Evolutionary conservation across 2,888 invertebrate genomes (phyloP).

Genomic region (Mesorhabditis spiculigera): DNA sequence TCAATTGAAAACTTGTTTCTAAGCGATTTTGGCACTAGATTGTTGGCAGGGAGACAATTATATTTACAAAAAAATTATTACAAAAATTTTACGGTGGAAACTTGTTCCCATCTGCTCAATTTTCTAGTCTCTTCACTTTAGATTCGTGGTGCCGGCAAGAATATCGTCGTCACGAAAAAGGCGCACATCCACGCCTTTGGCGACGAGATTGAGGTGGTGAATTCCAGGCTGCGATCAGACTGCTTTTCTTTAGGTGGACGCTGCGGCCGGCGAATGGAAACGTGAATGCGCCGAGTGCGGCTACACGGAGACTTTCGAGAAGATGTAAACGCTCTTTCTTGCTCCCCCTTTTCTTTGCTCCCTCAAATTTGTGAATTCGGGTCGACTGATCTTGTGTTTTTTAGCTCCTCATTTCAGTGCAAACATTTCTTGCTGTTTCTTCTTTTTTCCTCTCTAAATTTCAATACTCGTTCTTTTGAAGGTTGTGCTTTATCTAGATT

Average conservation of each 20-base stretch:
- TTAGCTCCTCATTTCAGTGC: too few relatives aligned
- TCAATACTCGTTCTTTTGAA: too few relatives aligned
- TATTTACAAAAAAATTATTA: too few relatives aligned
- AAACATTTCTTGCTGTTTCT: too few relatives aligned
- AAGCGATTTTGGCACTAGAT: too few relatives aligned
- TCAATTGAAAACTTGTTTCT: neutral
- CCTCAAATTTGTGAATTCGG: too few relatives aligned
- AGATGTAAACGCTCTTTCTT: constrained; percentile 70
- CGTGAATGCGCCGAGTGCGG: constrained; percentile 77
- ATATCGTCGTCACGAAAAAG: constrained; percentile 16
- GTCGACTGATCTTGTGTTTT: too few relatives aligned
- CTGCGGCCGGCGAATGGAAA: constrained; percentile 73
- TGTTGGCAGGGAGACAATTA: too few relatives aligned
- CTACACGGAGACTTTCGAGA: constrained; percentile 80
- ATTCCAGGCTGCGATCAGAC: constrained; percentile 34
- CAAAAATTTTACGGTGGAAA: neutral
- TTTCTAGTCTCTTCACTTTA: neutral
- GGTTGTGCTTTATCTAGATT: too few relatives aligned
- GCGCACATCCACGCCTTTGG: constrained; percentile 76
- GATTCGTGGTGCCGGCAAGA: constrained; percentile 14
- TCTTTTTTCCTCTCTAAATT: too few relatives aligned
- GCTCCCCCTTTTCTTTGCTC: too few relatives aligned
- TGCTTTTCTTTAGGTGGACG: neutral
- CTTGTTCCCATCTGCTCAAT: too few relatives aligned
- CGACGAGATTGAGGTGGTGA: constrained; percentile 73